phyloP scores from a whole-genome alignment of 1,140 invertebrate species.

The Diprion similis region DNA sequence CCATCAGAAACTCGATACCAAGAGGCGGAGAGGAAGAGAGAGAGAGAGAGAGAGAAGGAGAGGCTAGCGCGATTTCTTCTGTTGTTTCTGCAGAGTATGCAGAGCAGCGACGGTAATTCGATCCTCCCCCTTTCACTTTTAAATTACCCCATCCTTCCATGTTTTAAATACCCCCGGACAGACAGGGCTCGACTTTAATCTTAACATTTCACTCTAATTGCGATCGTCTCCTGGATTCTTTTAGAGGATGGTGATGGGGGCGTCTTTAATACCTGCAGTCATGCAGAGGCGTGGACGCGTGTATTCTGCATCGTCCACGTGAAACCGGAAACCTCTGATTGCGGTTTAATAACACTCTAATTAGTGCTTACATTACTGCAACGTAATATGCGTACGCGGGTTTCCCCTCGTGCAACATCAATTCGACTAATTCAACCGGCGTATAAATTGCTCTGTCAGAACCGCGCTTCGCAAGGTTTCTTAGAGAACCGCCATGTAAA shows the following conservation, averaged over 20 bases:
- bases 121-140: neutral
- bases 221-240: neutral
- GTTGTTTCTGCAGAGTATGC: neutral
- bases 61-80: neutral
- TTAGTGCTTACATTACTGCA: neutral
- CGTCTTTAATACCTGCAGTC: neutral
- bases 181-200: neutral
- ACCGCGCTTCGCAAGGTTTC: neutral
- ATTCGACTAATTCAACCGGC: neutral
- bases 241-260: neutral
- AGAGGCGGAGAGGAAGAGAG: neutral
- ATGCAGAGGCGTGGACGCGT: neutral
- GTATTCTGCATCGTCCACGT: conserved; percentile 2
- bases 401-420: neutral
- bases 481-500: too few species aligned
- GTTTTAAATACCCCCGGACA: neutral
- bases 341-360: neutral
- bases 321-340: neutral
- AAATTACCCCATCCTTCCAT: neutral
- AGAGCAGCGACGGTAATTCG: neutral
- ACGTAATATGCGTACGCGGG: neutral
- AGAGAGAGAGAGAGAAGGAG: neutral
- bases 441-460: neutral
- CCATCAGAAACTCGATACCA: neutral
- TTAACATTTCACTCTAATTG: neutral